Conservation (phyloP, 2,113 vertebrate species). For the Trogon surrucura region DNA sequence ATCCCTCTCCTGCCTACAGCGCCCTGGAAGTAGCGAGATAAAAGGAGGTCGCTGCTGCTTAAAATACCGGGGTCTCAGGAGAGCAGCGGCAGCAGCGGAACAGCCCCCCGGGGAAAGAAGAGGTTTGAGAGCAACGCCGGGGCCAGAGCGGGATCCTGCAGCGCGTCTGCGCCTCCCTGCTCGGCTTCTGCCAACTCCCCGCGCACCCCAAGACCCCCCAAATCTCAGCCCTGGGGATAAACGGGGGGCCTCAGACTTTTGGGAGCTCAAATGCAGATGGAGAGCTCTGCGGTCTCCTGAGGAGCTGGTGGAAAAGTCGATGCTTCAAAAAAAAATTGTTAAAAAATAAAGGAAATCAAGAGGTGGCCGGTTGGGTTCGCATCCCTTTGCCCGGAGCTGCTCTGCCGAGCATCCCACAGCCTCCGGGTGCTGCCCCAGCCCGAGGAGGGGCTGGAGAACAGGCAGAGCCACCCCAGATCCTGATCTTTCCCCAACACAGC, state of each 20-base stretch:
- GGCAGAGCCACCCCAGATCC: not conserved
- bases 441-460: not conserved
- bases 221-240: not conserved
- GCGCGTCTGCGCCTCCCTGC: rapidly evolving
- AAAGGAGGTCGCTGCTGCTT: not conserved
- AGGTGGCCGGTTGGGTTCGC: too few species aligned
- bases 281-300: rapidly evolving
- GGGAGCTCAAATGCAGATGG: rapidly evolving
- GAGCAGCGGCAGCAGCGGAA: not conserved
- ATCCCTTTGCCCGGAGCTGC: not conserved
- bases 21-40: rapidly evolving
- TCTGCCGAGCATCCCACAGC: not conserved
- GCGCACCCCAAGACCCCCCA: rapidly evolving
- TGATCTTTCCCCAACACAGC: not conserved
- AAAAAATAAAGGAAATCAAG: too few species aligned
- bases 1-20: rapidly evolving
- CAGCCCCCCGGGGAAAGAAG: rapidly evolving
- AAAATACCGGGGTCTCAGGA: not conserved
- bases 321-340: not conserved
- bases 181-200: not conserved
- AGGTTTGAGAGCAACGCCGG: not conserved
- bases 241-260: too few species aligned
- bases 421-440: not conserved
- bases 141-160: not conserved
- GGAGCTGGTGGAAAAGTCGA: not conserved